Evolutionary conservation across 2,888 invertebrate species (phyloP), one percentile per base, ranked within the genome.

Genomic region (Tetramorium bicarinatum): DNA sequence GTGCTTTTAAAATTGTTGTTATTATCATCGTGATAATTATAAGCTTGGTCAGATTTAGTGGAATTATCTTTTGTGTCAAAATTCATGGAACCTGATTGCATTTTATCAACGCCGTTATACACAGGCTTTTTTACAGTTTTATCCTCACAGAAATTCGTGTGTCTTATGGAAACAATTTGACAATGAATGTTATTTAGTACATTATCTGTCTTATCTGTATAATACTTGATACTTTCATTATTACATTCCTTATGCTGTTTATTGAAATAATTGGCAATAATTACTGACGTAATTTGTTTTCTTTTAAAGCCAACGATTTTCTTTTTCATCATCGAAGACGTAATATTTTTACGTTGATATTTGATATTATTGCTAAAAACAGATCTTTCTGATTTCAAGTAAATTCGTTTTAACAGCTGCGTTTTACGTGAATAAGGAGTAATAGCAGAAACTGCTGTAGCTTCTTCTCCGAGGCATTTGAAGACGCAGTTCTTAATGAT

Each of bases 401-500:
- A 9, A 15, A 52, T 56, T 56, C 34, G 81, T n/a, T 18, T 41
- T 2, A 61, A 52, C 9, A 13, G 2, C 7, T 44, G 59, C 7
- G 38, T 49, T 47, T 61, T n/a, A 49, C 7, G 13, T 13, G n/a
- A 69, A 67, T n/a, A 29, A 77, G 52, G 52, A 4, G 29, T 59
- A 49, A 38, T 18, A 2, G 15, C 7, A 18, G 9, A 59, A 41
- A 25, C 11, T 25, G 21, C 11, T 25, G 21, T 25, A 25, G 9
- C 38, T 56, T 71, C 13, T 25, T 71, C 38, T 6, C 18, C 18
- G 25, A 49, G 34, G 49, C 47, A 49, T 38, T 71, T 49, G 9
- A 80, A 80, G 13, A 0, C 11, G 9, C 79, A 71, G 4, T 47
- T 49, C 9, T 59, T 71, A 47, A 80, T 34, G 34, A 9, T 25